Conservation (phyloP, 2,888 invertebrate species). For the Rhopalosiphum nymphaeae region DNA sequence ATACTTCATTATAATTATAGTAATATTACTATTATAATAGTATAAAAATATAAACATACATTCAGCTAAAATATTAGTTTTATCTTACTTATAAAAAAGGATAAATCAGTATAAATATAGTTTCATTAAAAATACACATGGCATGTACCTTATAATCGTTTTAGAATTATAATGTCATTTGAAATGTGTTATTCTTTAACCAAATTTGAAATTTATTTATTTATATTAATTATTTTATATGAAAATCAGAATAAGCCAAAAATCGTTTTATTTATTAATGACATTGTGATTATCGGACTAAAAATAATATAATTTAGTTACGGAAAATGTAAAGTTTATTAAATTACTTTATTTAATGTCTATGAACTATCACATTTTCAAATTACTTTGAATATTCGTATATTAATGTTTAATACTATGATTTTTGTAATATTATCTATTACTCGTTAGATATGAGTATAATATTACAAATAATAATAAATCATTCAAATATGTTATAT, state of each 20-base stretch:
- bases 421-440: not conserved
- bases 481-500: not conserved
- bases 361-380: not conserved
- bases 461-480: not conserved
- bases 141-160: not conserved
- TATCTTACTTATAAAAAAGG: not conserved
- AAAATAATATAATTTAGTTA: not conserved
- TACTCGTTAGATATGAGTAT: not conserved
- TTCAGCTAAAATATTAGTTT: not conserved
- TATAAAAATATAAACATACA: not conserved
- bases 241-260: not conserved
- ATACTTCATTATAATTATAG: no score
- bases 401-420: not conserved
- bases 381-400: not conserved
- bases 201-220: not conserved
- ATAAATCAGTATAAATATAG: not conserved
- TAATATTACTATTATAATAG: no score
- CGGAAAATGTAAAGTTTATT: not conserved
- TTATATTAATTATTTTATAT: not conserved
- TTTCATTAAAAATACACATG: not conserved
- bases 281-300: not conserved
- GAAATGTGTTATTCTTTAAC: not conserved
- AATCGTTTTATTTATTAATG: not conserved
- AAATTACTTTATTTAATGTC: no score
- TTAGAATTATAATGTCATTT: not conserved